Evolutionary conservation across 2,113 vertebrate species (phyloP).

Genomic region (Phrynocephalus versicolor): DNA sequence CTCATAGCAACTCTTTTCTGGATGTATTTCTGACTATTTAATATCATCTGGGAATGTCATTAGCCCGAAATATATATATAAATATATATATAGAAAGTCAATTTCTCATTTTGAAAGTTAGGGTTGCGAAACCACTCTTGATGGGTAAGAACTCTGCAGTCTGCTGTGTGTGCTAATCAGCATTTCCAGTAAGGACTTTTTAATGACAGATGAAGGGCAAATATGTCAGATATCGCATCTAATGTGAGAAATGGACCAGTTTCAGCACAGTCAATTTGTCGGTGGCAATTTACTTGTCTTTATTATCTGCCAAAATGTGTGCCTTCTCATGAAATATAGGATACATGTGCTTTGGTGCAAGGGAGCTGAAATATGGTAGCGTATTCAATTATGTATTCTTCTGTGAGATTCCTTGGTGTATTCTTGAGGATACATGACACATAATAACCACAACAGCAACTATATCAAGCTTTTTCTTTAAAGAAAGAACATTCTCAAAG

Average conservation of each 20-base stretch:
- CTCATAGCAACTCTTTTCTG: not conserved
- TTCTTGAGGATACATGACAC: not conserved
- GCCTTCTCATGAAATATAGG: not conserved
- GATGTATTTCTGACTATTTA: not conserved
- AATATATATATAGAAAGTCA: not conserved
- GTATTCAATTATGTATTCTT: not conserved
- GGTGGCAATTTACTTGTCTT: constrained; percentile 4
- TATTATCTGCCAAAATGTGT: not conserved
- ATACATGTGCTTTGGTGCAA: not conserved
- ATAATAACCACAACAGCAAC: not conserved
- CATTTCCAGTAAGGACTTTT: not conserved
- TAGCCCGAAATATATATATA: not conserved
- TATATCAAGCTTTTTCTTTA: not conserved
- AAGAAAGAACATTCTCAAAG: not conserved
- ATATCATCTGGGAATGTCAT: not conserved
- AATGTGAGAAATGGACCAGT: constrained; percentile 11
- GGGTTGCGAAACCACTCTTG: too few species aligned
- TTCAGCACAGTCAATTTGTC: not conserved
- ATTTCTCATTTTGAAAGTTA: not conserved
- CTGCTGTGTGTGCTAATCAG: too few species aligned
- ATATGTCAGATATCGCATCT: not conserved
- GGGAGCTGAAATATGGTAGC: not conserved
- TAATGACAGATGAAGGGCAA: not conserved
- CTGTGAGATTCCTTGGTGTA: not conserved
- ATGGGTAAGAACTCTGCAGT: too few species aligned